Percentiles rank a stretch among this genome's conserved stretches.
Conservation (phyloP, 2,888 invertebrate species). For the Tribolium freemani region DNA sequence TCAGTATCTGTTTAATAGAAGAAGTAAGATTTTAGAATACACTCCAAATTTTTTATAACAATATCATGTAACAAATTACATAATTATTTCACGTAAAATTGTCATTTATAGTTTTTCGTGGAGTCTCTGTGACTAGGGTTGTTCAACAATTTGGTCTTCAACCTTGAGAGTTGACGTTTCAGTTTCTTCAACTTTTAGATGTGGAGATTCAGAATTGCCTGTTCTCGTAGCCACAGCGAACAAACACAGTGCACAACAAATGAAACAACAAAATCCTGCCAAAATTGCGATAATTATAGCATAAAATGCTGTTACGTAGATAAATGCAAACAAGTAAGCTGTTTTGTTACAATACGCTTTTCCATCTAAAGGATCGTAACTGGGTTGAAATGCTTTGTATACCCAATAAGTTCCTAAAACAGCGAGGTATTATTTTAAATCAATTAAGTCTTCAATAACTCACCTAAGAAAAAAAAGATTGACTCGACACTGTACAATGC, state of each 20-base stretch:
- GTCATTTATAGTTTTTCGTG: too few relatives aligned
- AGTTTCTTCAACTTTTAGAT: neutral
- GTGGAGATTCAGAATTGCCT: neutral
- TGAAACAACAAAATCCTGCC: conserved; percentile 54
- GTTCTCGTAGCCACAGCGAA: neutral
- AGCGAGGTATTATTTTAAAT: neutral
- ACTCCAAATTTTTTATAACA: neutral
- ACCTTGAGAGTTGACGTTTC: neutral
- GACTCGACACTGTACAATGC: conserved; percentile 56
- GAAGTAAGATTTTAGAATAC: neutral
- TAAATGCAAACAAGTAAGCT: conserved; percentile 60
- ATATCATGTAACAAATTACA: too few relatives aligned
- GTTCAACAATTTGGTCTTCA: neutral
- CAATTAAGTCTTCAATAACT: conserved; percentile 13
- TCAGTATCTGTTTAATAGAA: neutral
- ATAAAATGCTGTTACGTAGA: conserved; percentile 53
- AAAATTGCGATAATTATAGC: conserved; percentile 47
- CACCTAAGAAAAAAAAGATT: conserved; percentile 58
- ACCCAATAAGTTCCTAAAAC: conserved; percentile 51
- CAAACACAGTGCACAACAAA: conserved; percentile 50
- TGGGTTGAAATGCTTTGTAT: conserved; percentile 54
- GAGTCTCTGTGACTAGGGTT: neutral
- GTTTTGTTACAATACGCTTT: conserved; percentile 59
- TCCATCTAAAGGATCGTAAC: conserved; percentile 48
- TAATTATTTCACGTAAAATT: too few relatives aligned